Percentiles rank a stretch among this genome's conserved stretches.
These are phyloP conservation scores for Cheilosia urbana DNA, from an alignment of 2,888 invertebrate species.

Conservation along the genomic window DNA sequence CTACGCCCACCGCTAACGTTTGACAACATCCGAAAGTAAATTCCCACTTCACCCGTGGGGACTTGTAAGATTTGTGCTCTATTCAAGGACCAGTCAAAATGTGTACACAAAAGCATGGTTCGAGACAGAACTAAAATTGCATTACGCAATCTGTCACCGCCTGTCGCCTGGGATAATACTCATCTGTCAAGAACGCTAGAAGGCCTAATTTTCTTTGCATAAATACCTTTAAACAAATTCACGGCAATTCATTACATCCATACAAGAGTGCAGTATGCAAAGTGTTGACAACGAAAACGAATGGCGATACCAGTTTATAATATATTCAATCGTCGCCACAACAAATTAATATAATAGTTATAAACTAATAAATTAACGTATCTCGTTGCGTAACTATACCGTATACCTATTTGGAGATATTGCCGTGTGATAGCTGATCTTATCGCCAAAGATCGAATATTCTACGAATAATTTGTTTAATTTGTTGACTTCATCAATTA, in stretches of 20 bases:
- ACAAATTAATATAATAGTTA: constrained; percentile 35
- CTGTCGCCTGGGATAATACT: constrained; percentile 15
- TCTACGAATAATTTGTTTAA: constrained; percentile 50
- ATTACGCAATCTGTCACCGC: constrained; percentile 15
- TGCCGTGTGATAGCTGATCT: constrained; percentile 43
- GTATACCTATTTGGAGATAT: constrained; percentile 41
- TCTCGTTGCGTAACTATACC: constrained; percentile 33
- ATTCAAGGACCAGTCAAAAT: no score
- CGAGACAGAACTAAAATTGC: no score
- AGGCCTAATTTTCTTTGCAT: constrained; percentile 37
- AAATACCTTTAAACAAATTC: constrained; percentile 28
- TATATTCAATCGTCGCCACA: constrained; percentile 45
- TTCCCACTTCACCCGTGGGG: no score
- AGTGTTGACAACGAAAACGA: constrained; percentile 64
- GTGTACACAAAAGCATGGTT: no score
- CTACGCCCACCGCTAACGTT: no score
- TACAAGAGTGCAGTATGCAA: constrained; percentile 51
- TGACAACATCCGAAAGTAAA: no score
- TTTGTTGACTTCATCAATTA: constrained; percentile 60
- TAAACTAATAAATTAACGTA: constrained; percentile 59
- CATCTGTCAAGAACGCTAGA: constrained; percentile 35
- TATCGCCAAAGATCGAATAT: constrained; percentile 52
- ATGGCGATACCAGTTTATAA: constrained; percentile 58
- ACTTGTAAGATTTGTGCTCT: no score
- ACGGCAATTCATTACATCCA: constrained; percentile 49